phyloP scores from a whole-genome alignment of 2,888 invertebrate genomes.

The Himalopsyche kuldschensis region DNA sequence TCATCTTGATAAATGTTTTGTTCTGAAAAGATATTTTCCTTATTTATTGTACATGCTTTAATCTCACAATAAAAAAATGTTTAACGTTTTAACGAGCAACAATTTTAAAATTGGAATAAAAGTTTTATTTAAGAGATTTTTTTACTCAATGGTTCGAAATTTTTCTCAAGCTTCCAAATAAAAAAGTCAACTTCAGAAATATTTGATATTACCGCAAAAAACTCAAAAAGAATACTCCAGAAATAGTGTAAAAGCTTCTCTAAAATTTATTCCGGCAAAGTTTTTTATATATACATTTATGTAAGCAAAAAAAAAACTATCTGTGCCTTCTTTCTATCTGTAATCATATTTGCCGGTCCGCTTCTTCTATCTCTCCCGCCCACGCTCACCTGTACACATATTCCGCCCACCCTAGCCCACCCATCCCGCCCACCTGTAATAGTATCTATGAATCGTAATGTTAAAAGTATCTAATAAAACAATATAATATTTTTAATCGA shows the following conservation, averaged over 20 bases:
- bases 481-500: too few species aligned
- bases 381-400: not conserved
- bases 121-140: too few species aligned
- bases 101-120: too few species aligned
- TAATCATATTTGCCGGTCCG: not conserved
- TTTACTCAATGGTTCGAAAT: too few species aligned
- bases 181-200: not conserved
- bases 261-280: not conserved
- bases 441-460: not conserved
- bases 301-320: not conserved
- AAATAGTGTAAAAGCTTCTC: not conserved
- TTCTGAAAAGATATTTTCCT: too few species aligned
- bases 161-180: not conserved
- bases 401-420: not conserved
- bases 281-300: not conserved
- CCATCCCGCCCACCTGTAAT: not conserved
- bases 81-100: too few species aligned
- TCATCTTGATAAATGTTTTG: too few species aligned
- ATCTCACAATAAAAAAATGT: too few species aligned
- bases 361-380: not conserved
- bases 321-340: not conserved
- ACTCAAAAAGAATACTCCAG: not conserved
- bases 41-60: too few species aligned
- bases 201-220: not conserved
- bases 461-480: too few species aligned